Evolutionary conservation across 2,797 vertebrate species (phyloP), one percentile per base, ranked within the genome.

Genomic region (Xerus rutilus): DNA sequence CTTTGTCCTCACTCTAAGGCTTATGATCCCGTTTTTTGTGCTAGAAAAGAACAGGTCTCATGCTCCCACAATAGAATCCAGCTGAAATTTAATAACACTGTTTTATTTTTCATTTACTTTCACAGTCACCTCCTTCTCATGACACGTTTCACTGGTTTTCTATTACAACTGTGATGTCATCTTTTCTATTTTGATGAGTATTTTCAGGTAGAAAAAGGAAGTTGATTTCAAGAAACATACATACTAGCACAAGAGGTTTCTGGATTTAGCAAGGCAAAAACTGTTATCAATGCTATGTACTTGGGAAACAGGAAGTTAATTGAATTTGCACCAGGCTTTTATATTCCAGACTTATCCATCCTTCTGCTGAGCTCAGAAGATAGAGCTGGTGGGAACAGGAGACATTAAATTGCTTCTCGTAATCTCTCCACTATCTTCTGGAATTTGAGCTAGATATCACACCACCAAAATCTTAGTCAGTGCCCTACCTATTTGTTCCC

Each of bases 101-200:
- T 83, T 93, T 83, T 87, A 69, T 74, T 78, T 86, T 91, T 79
- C 43, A 73, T 39, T 93, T 72, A 79, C 81, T 93, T 89, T 79
- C 76, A 67, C 17, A 69, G 91, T 72, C 17, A 18, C 84, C 65
- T 91, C 70, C 86, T 65, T 69, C 79, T 93, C 88, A 79, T 5
- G 30, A 85, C 70, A 74, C 5, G 23, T 54, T 25, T 72, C 21
- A 87, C 54, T 94, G 72, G 65, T 82, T 91, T 95, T 92, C 59
- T n/a, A 35, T 92, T 92, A 64, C 6, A 67, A 64, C 39, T 54
- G 23, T 93, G 70, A 84, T 74, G 18, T 10, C 32, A 79, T 79
- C 78, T 84, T 89, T 78, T n/a, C 30, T 84, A 94, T 87, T 73
- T 67, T 70, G 83, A 39, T 84, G 52, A 78, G 81, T 79, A 54